phyloP scores from a whole-genome alignment of 2,113 vertebrate genomes.

The Chloebia gouldiae region DNA sequence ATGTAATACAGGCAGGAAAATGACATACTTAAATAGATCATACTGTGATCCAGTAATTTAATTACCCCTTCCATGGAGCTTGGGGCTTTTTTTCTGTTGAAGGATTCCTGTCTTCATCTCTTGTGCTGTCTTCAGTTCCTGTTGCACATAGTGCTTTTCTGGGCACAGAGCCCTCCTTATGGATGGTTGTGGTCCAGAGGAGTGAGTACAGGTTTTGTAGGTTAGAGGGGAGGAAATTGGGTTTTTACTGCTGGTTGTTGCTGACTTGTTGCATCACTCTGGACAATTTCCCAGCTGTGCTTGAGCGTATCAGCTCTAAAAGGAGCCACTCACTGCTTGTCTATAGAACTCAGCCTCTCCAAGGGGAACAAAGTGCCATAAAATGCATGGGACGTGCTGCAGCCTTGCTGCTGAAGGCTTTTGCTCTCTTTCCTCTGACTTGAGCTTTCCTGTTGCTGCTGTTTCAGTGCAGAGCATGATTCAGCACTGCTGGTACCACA shows the following conservation, averaged over 20 bases:
- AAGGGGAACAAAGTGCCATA: background rate
- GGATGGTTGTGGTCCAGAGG: background rate
- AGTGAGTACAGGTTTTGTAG: background rate
- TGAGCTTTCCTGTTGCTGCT: background rate
- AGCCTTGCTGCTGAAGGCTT: background rate
- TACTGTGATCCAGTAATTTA: background rate
- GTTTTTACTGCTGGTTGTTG: background rate
- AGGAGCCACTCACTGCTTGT: background rate
- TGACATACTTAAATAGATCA: background rate
- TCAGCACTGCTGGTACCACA: background rate
- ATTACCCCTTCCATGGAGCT: background rate
- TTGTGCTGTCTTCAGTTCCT: background rate
- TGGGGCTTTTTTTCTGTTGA: background rate
- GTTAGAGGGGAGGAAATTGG: background rate
- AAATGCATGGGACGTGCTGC: accelerated
- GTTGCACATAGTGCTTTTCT: background rate
- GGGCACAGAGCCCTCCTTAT: background rate
- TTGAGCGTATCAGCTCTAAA: background rate
- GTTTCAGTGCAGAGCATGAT: background rate
- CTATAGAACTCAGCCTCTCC: background rate
- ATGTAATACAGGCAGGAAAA: conserved; percentile 18
- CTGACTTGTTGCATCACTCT: background rate
- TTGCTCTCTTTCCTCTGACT: background rate
- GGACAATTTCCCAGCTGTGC: background rate
- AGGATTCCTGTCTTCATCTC: background rate